Base-by-base conservation (phyloP, 2,113 vertebrate species). In the Amphiprion percula region DNA sequence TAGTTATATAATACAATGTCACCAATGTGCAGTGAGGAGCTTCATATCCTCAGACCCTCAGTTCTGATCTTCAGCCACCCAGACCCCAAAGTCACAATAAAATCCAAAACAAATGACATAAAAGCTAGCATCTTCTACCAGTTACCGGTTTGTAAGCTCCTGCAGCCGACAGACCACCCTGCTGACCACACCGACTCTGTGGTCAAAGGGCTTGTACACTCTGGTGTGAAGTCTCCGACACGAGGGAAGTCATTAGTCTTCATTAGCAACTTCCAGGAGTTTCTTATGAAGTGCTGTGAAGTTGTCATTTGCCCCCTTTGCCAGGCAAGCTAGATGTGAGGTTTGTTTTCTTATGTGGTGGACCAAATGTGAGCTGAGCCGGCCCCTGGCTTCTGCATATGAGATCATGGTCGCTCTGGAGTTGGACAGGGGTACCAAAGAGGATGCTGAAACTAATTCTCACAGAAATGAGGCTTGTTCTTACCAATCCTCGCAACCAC, bases 251-350 rank as follows among this genome's bases (percentile, higher is more conserved):
- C 91, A 93, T 95, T 95, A 94, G 91, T 91, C 89, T 94, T 95
- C 93, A 95, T 95, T 95, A 95, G 93, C 93, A 94, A 91, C 89
- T 94, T 93, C 92, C 91, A 95, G 92, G 87, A 93, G 93, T 91
- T 92, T 92, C 91, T 95, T 94, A 95, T 93, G 91, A 94, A 94
- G 92, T 94, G 92, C 92, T 92, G 93, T 91, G 91, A 94, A 94
- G 90, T 93, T 93, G 92, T 93, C 90, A 90, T 94, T 92, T 91
- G 87, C 82, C 84, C 71, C 84, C 90, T 91, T 93, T 93, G 88
- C 90, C 91, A 88, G 88, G 80, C 80, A 86, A 88, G 74, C 93
- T 91, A 68, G 41, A 91, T 80, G 28, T 82, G 59, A 83, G 78
- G 88, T 94, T 94, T 93, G 92, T 94, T 94, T 93, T 94, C 88